Evolutionary conservation across 2,113 vertebrate genomes (phyloP).

Genomic region (Psilopsiagon aymara): DNA sequence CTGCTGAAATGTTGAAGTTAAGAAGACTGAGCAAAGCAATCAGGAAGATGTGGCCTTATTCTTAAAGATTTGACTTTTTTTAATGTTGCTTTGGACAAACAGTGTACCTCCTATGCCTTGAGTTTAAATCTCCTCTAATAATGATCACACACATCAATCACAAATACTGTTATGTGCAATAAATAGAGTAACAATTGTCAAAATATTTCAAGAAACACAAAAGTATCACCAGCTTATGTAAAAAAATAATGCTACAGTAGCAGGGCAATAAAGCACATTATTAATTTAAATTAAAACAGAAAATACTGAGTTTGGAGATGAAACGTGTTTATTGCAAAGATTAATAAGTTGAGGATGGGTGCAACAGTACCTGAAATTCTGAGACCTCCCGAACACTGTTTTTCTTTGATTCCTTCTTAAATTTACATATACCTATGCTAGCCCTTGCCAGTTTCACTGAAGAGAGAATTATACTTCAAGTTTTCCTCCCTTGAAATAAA

Average conservation of each 20-base stretch:
- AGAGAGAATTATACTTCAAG: background rate
- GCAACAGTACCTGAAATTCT: background rate
- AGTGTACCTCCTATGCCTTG: background rate
- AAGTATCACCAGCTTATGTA: background rate
- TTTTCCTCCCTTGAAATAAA: background rate
- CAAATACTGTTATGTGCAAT: background rate
- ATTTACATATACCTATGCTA: background rate
- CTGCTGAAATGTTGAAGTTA: background rate
- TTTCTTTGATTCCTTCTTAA: background rate
- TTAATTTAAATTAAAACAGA: background rate
- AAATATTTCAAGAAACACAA: background rate
- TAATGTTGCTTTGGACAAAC: background rate
- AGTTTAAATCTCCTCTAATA: background rate
- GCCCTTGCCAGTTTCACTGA: background rate
- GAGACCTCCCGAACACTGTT: background rate
- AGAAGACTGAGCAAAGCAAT: background rate
- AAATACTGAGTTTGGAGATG: background rate
- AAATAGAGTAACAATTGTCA: background rate
- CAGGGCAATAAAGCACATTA: background rate
- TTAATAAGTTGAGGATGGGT: background rate
- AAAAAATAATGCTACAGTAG: background rate
- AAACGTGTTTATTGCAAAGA: background rate
- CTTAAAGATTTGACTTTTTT: background rate
- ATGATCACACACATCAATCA: background rate
- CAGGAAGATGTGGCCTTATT: background rate